These are phyloP conservation scores for Gallinago undulata DNA, from an alignment of 2,113 vertebrate species.

Conservation along the genomic window DNA sequence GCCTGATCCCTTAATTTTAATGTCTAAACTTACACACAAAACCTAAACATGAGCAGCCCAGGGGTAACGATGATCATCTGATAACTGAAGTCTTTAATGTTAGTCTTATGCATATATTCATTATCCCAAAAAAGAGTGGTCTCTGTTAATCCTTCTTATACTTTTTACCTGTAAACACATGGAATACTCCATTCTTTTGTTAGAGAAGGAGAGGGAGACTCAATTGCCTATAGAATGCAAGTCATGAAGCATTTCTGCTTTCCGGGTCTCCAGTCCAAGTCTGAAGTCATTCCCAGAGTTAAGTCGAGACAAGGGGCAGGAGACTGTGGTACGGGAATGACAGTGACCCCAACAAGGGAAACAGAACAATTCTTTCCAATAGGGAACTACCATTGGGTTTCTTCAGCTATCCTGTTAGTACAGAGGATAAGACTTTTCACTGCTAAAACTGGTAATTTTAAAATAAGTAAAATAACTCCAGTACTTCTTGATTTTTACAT, in stretches of 20 bases:
- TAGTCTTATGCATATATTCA: background rate
- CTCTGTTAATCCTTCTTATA: background rate
- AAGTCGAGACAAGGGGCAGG: background rate
- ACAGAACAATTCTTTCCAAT: background rate
- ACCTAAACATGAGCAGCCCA: background rate
- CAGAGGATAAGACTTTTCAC: background rate
- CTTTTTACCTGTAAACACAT: background rate
- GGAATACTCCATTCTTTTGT: background rate
- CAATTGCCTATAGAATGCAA: background rate
- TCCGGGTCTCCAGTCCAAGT: background rate
- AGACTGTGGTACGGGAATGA: background rate
- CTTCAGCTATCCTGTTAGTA: background rate
- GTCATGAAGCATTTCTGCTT: background rate
- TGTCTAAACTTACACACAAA: background rate
- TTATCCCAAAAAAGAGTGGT: background rate
- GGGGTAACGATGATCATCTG: background rate
- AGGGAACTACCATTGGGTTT: background rate
- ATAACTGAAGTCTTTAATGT: background rate
- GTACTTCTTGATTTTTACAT: background rate
- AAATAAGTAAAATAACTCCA: background rate
- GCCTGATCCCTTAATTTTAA: background rate
- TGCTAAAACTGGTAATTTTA: background rate
- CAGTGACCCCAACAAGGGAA: background rate
- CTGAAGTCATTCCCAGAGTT: background rate
- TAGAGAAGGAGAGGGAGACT: background rate